Evolutionary conservation across 2,797 vertebrate genomes (phyloP).

Genomic region (Rhynchonycteris naso): DNA sequence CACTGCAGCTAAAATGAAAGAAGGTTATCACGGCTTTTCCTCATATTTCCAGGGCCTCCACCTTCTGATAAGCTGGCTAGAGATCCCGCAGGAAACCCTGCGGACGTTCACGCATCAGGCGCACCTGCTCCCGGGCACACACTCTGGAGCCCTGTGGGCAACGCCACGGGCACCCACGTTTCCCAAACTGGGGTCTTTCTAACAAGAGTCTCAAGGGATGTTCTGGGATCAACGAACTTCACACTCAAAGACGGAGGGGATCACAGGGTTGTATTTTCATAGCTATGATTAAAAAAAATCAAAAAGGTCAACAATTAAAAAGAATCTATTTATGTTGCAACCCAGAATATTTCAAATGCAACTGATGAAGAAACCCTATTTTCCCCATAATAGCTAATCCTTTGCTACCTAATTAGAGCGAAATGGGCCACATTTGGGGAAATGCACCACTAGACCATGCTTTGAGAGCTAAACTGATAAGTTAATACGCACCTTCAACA

Average conservation of each 20-base stretch:
- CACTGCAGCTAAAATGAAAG: neutral
- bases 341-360: neutral
- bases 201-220: neutral
- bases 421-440: neutral
- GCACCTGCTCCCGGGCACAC: neutral
- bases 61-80: neutral
- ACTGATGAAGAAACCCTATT: neutral
- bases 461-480: neutral
- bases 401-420: neutral
- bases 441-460: rapidly evolving
- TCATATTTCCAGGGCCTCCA: neutral
- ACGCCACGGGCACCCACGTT: neutral
- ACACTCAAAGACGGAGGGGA: neutral
- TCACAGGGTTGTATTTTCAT: neutral
- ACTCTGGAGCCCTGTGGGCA: rapidly evolving
- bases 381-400: neutral
- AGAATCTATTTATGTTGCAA: neutral
- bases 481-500: neutral
- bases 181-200: neutral
- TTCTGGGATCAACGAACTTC: neutral
- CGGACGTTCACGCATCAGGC: neutral
- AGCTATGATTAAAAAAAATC: neutral
- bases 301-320: neutral
- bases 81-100: neutral
- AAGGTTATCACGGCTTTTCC: rapidly evolving